Percentiles rank a stretch among this genome's conserved stretches.
phyloP scores from a whole-genome alignment of 2,797 vertebrate species.

The Hapalemur alaotrensis region DNA sequence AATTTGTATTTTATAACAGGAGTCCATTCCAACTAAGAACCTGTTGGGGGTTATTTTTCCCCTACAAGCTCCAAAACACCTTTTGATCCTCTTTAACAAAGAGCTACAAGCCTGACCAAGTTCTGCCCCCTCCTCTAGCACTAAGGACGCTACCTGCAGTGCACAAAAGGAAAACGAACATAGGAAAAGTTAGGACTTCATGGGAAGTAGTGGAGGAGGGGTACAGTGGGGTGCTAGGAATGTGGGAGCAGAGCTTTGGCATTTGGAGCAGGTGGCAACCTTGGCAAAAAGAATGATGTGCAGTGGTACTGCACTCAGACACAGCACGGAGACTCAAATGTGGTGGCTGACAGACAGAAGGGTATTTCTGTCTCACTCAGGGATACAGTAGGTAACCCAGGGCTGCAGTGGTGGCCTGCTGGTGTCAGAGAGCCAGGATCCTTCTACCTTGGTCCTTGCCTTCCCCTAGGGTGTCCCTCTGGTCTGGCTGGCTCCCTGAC shows the following conservation, averaged over 20 bases:
- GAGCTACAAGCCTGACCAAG: background rate
- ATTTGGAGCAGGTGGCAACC: background rate
- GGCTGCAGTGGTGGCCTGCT: background rate
- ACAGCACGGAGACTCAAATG: background rate
- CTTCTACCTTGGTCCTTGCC: background rate
- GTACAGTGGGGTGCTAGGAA: fast-evolving
- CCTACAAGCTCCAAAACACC: background rate
- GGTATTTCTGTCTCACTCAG: background rate
- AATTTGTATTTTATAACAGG: background rate
- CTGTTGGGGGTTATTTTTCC: background rate
- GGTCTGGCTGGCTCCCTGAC: background rate
- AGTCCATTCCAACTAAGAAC: background rate
- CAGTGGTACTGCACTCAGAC: background rate
- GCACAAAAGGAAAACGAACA: background rate
- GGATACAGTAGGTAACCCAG: background rate
- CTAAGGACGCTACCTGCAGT: background rate
- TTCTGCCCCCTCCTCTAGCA: background rate
- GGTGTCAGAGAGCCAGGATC: background rate
- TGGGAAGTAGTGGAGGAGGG: background rate
- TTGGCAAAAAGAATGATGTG: background rate
- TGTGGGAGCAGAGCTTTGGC: background rate
- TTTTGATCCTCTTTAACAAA: background rate
- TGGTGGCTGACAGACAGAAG: background rate
- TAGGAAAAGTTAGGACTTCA: too few relatives aligned
- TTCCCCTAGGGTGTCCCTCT: background rate